Evolutionary conservation across 2,113 vertebrate species (phyloP).

Genomic region (Maccullochella peelii): DNA sequence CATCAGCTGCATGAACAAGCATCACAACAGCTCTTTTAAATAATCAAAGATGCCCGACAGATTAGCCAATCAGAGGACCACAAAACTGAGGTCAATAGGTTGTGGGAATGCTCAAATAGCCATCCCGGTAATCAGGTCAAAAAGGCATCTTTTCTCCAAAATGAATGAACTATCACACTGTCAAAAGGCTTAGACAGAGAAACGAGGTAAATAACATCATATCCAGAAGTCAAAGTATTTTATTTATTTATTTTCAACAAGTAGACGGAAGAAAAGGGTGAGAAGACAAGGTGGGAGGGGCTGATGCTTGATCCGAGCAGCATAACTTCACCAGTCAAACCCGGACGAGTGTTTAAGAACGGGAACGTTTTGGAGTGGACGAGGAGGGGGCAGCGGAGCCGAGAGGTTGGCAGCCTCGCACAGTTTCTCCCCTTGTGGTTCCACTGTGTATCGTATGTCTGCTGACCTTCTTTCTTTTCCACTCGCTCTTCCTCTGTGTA

Average conservation of each 20-base stretch:
- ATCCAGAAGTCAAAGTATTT: background rate
- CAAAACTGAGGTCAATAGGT: background rate
- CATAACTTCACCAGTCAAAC: background rate
- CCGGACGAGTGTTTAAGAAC: conserved; percentile 17
- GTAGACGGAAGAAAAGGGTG: background rate
- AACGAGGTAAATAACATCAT: background rate
- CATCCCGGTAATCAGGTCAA: background rate
- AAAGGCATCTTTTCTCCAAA: background rate
- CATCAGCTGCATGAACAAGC: background rate
- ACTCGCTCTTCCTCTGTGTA: conserved; percentile 66
- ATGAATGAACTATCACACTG: background rate
- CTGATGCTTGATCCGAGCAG: background rate
- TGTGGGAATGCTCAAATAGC: background rate
- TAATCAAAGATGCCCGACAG: background rate
- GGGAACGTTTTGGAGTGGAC: conserved; percentile 13
- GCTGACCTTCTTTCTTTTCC: conserved; percentile 67
- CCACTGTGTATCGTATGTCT: conserved; percentile 64
- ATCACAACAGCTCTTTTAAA: background rate
- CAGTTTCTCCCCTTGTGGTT: conserved; percentile 46
- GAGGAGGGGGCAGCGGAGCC: background rate
- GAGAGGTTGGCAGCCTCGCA: conserved; percentile 31
- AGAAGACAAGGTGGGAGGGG: background rate
- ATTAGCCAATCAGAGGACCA: background rate
- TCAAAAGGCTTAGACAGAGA: background rate
- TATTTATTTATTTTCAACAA: no score